Percentiles rank a stretch among this genome's conserved stretches.
These are phyloP conservation scores for Patiria miniata DNA, from an alignment of 35 echinoderm and acorn worm genomes.

Conservation along the genomic window DNA sequence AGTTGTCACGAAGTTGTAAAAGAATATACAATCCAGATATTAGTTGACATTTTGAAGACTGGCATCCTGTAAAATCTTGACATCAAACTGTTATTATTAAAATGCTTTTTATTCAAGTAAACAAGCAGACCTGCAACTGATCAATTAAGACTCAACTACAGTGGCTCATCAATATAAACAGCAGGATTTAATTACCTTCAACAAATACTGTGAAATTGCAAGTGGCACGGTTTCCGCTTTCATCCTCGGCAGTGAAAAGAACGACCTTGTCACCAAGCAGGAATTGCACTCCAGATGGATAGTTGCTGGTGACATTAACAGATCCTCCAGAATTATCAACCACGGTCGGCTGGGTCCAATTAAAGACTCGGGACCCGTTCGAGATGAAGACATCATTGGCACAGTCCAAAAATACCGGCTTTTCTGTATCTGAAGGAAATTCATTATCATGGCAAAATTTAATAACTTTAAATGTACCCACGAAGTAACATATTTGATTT, in stretches of 20 bases:
- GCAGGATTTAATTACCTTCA: slow-evolving; percentile 25
- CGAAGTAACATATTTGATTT: neutral
- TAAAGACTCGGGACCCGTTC: neutral
- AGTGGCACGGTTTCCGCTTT: slow-evolving; percentile 2
- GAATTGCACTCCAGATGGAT: slow-evolving; percentile 20
- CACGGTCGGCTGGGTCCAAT: slow-evolving; percentile 33
- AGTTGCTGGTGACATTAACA: neutral
- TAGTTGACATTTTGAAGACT: too few species aligned
- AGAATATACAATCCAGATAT: too few species aligned
- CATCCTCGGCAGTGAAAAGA: slow-evolving; percentile 47
- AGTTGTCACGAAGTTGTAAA: too few species aligned
- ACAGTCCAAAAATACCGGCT: too few species aligned
- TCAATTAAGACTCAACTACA: too few species aligned
- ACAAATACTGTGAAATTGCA: slow-evolving; percentile 63
- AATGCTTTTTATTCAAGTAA: too few species aligned
- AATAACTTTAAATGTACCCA: neutral
- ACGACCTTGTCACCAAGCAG: slow-evolving; percentile 9
- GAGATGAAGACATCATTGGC: too few species aligned
- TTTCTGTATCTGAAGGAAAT: neutral
- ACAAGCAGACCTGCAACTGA: too few species aligned
- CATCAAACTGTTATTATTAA: too few species aligned
- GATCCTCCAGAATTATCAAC: slow-evolving; percentile 47
- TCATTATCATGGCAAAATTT: neutral
- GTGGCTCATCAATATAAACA: too few species aligned
- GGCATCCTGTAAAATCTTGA: too few species aligned